A percentile compares a stretch with the other conserved stretches of the same genome.
Conservation (phyloP, 2,888 invertebrate species). For the Drosophila paranaensis region DNA sequence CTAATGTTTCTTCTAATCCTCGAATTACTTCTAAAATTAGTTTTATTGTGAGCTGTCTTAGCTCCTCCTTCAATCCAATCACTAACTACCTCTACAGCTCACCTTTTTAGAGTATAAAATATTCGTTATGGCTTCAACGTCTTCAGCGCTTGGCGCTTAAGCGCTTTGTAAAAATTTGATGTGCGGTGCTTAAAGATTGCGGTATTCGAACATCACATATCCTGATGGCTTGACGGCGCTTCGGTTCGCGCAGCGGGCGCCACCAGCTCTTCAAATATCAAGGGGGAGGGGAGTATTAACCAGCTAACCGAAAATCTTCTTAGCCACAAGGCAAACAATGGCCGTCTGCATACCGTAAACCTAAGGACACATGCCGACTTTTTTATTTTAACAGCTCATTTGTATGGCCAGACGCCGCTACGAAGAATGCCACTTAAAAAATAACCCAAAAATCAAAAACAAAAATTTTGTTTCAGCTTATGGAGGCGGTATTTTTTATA, state of each 20-base stretch:
- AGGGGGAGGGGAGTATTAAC: neutral
- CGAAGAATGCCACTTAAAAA: slow-evolving; percentile 61
- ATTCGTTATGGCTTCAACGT: neutral
- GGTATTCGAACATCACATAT: slow-evolving; percentile 19
- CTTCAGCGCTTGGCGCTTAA: neutral
- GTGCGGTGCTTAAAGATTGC: slow-evolving; percentile 23
- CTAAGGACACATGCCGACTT: slow-evolving; percentile 71
- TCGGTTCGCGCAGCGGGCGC: slow-evolving; percentile 38
- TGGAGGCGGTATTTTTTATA: slow-evolving; percentile 22
- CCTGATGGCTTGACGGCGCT: slow-evolving; percentile 41
- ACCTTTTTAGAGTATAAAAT: slow-evolving; percentile 18
- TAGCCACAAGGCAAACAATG: slow-evolving; percentile 28
- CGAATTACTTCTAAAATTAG: too few relatives aligned
- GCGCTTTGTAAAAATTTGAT: slow-evolving; percentile 12
- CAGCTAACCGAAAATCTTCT: slow-evolving; percentile 4
- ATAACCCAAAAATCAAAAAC: slow-evolving; percentile 4
- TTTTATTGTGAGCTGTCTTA: too few relatives aligned
- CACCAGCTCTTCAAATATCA: slow-evolving; percentile 10
- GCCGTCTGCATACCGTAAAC: slow-evolving; percentile 41
- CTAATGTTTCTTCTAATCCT: too few relatives aligned
- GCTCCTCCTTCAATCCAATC: too few relatives aligned
- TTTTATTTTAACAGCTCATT: slow-evolving; percentile 79
- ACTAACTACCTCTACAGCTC: too few relatives aligned
- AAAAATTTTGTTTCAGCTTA: slow-evolving; percentile 40
- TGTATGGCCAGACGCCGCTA: slow-evolving; percentile 25